These are phyloP conservation scores for Antitype chi DNA, from an alignment of 2,888 invertebrate species.

Conservation along the genomic window DNA sequence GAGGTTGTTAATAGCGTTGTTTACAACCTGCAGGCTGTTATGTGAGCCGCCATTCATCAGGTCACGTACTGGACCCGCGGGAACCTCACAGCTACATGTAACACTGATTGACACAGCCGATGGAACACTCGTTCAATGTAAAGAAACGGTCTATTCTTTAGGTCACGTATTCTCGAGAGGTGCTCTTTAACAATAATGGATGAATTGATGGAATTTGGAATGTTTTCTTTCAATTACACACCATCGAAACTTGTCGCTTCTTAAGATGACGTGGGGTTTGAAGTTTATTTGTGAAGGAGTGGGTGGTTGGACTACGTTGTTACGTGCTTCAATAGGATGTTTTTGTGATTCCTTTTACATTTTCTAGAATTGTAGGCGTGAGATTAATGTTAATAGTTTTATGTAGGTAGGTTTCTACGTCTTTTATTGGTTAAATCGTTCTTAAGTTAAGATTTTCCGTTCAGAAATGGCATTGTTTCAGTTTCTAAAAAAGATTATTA, in stretches of 20 bases:
- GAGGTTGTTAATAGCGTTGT: slow-evolving; percentile 85
- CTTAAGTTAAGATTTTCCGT: neutral
- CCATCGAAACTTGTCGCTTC: slow-evolving; percentile 75
- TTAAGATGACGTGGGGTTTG: slow-evolving; percentile 68
- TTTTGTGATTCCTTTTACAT: slow-evolving; percentile 17
- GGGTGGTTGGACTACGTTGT: slow-evolving; percentile 47
- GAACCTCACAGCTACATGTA: slow-evolving; percentile 79
- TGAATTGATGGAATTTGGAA: slow-evolving; percentile 80
- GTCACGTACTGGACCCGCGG: slow-evolving; percentile 84
- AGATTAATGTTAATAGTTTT: neutral
- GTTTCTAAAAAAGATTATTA: neutral
- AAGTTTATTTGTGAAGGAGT: slow-evolving; percentile 64
- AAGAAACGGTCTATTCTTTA: slow-evolving; percentile 78
- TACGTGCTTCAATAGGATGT: slow-evolving; percentile 30
- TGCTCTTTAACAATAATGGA: slow-evolving; percentile 79
- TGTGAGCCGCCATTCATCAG: slow-evolving; percentile 80
- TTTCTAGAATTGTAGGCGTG: slow-evolving; percentile 25
- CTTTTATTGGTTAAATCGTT: neutral
- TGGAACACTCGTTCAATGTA: slow-evolving; percentile 73
- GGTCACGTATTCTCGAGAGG: slow-evolving; percentile 89
- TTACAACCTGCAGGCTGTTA: slow-evolving; percentile 87
- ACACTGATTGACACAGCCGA: slow-evolving; percentile 81
- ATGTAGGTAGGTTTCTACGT: neutral
- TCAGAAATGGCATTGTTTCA: neutral
- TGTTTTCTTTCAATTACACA: slow-evolving; percentile 85